Evolutionary conservation across 2,888 invertebrate species (phyloP).

Genomic region (Drosophila acutilabella): DNA sequence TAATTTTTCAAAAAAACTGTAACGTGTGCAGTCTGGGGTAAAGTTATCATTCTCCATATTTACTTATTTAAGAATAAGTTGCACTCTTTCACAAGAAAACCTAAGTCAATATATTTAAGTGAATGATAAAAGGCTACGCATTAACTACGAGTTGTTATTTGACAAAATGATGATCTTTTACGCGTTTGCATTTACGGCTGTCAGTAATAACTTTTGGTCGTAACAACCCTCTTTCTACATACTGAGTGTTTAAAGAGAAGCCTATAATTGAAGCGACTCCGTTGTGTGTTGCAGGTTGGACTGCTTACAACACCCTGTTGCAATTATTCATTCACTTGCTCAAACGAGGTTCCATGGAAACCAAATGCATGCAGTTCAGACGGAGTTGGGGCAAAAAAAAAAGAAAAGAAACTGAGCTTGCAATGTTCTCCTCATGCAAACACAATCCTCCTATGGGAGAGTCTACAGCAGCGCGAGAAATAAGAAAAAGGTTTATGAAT

Average conservation of each 20-base stretch:
- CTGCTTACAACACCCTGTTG: slow-evolving; percentile 70
- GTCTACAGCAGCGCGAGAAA: slow-evolving; percentile 48
- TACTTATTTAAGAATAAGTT: too few relatives aligned
- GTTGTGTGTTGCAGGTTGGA: slow-evolving; percentile 30
- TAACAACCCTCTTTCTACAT: slow-evolving; percentile 21
- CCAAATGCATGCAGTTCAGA: not conserved
- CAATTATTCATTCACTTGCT: slow-evolving; percentile 73
- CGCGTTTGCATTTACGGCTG: slow-evolving; percentile 31
- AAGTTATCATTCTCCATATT: too few relatives aligned
- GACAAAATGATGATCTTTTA: not conserved
- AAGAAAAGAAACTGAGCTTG: slow-evolving; percentile 21
- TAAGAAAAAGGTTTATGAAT: slow-evolving; percentile 83
- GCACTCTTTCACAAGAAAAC: not conserved
- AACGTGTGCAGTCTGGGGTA: too few relatives aligned
- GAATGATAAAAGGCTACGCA: not conserved
- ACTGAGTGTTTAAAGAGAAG: slow-evolving; percentile 16
- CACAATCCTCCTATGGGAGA: slow-evolving; percentile 56
- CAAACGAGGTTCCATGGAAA: slow-evolving; percentile 28
- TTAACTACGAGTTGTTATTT: not conserved
- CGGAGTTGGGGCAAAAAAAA: slow-evolving; percentile 4
- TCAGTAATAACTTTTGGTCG: slow-evolving; percentile 33
- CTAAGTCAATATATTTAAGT: not conserved
- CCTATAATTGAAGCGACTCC: slow-evolving; percentile 54
- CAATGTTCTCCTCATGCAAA: slow-evolving; percentile 55
- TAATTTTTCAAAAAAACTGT: too few relatives aligned